Base-by-base conservation (phyloP, 1,140 invertebrate species). In the Eumaeus atala region DNA sequence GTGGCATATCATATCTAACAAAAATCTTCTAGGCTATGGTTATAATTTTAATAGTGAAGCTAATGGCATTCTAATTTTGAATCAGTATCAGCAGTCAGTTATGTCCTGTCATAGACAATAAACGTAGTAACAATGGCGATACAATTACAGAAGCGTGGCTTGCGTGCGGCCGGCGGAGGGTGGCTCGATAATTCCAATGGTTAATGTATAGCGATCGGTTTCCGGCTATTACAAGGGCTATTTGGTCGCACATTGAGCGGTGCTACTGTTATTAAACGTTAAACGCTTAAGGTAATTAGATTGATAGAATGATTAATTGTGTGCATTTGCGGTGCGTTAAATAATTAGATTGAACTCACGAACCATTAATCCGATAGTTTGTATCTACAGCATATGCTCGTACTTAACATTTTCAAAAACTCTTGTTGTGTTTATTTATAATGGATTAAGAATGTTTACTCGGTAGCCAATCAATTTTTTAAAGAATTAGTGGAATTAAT, bases 141-240 rank as follows among this genome's bases (percentile, higher is more conserved):
- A 72, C 67, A 67, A 77, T 76, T 66, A 64, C 48, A 11, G 61
- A 56, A 66, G 66, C 64, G 73, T 72, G 73, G 58, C 71, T 59
- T 55, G 51, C 49, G 54, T 60, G 59, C 59, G 61, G 50, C 56
- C 21, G 21, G 21, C 21, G 61, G n/a, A 60, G 62, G 62, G 55
- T 62, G 58, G 61, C 56, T 67, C 71, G 63, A 76, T 78, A 77
- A 77, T 77, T 61, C 72, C 75, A 66, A 70, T 72, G 65, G 71
- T 72, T 68, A 75, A 75, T 75, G 66, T 62, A 66, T 70, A 51
- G 59, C 65, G 53, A 77, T 76, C 71, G 73, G 61, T 67, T 72
- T 67, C 44, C 64, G 64, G 61, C 66, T 61, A 72, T 74, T 69
- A 74, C 72, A 64, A 67, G 64, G 65, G 69, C 65, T 55, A 64